Conservation (phyloP, 2,797 vertebrate genomes). For the Myotis daubentonii region DNA sequence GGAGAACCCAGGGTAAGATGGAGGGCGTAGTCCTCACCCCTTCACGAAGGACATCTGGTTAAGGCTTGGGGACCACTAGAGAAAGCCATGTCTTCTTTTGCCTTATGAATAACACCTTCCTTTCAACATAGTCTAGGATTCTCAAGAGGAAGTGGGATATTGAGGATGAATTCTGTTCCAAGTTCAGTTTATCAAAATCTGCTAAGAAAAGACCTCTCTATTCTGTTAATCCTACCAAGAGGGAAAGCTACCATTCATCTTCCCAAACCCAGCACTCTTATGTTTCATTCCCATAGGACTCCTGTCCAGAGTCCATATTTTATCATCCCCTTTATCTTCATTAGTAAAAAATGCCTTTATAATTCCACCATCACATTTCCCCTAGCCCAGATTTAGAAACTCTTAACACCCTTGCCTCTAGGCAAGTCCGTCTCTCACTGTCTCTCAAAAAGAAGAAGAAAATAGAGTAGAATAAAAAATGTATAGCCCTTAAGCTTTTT, state of each 20-base stretch:
- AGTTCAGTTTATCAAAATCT: constrained; percentile 17
- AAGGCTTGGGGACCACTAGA: background rate
- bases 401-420: constrained; percentile 45
- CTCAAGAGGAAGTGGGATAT: background rate
- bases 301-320: constrained; percentile 26
- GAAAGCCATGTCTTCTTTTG: background rate
- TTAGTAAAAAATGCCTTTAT: constrained; percentile 45
- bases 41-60: background rate
- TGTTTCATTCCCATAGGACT: background rate
- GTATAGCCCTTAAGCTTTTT: constrained; percentile 53
- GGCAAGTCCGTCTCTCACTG: constrained; percentile 33
- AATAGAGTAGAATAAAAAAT: constrained; percentile 30
- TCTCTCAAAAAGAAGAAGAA: constrained; percentile 61
- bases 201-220: background rate
- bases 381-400: constrained; percentile 50
- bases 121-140: background rate
- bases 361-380: background rate
- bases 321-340: background rate
- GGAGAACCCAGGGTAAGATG: no score
- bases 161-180: background rate
- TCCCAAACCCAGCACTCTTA: background rate
- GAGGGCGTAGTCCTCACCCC: no score
- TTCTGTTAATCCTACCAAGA: background rate
- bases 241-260: constrained; percentile 9
- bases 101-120: background rate